Evolutionary conservation across 1,140 invertebrate genomes (phyloP), one percentile per base, ranked within the genome.

Genomic region (Drosophila pallidifrons): DNA sequence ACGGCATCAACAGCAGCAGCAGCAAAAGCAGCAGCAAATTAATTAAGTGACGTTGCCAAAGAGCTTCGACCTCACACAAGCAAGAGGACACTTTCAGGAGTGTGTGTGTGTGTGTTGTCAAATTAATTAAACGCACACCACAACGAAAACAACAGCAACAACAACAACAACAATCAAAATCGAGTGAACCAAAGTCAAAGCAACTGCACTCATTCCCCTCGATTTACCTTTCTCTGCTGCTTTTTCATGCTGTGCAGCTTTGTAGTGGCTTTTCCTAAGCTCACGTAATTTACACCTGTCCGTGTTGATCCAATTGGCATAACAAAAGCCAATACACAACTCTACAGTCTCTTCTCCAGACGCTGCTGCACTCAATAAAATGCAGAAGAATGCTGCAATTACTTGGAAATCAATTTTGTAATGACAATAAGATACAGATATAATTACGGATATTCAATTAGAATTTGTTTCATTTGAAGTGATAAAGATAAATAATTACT

Each of bases 41-140:
- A 87, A 87, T 87, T 87, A 87, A 87, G 82, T 88, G 83, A 88
- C 83, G 80, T 72, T 83, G 80, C 65, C 80, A 76, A 45, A 76
- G 76, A 60, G 64, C 66, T 71, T 69, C 67, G 64, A 59, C 46
- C 28, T 32, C 20, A 49, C 52, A 43, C 52, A 60, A 52, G 43
- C 43, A 65, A 45, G 51, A 55, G 41, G 30, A 38, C 32, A 46
- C 5, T 59, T 67, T 11, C 43, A 32, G 5, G 51, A 25, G 20
- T 41, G 4, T 43, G 38, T 20, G 13, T 28, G n/a, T n/a, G 45
- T 49, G 54, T 59, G 45, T 68, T 73, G 70, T 73, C 64, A 73
- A 68, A 67, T 73, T 67, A 73, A 73, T 73, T 73, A 73, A 68
- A 68, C 54, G 47, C 70, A 68, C 70, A 60, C 51, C 30, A 49